phyloP scores from a whole-genome alignment of 2,797 vertebrate genomes.

The Urophycis tenuis region DNA sequence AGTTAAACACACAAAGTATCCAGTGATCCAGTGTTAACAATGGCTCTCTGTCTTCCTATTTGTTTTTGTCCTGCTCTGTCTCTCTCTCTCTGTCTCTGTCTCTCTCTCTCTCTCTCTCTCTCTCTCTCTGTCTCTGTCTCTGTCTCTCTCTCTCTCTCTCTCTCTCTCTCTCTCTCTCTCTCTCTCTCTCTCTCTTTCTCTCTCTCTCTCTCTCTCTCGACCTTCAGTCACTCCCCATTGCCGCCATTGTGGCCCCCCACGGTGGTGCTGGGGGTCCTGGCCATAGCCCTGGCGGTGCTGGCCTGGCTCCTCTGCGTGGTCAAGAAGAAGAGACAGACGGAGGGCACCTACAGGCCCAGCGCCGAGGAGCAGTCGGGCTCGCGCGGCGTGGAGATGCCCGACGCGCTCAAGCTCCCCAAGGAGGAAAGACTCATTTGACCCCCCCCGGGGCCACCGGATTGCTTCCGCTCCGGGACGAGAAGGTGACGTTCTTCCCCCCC shows the following conservation, averaged over 20 bases:
- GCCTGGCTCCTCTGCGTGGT: slow-evolving; percentile 72
- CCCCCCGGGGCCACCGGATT: no score
- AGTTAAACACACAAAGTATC: neutral
- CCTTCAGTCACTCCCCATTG: slow-evolving; percentile 56
- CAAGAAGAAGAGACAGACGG: slow-evolving; percentile 85
- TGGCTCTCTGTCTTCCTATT: neutral
- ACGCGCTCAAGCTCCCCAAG: slow-evolving; percentile 81
- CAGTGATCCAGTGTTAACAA: no score
- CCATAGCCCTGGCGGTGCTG: slow-evolving; percentile 60
- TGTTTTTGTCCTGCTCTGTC: neutral
- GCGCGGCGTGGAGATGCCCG: slow-evolving; percentile 62
- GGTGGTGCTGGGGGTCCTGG: slow-evolving; percentile 66
- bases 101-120: slow-evolving; percentile 4
- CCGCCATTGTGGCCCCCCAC: slow-evolving; percentile 78
- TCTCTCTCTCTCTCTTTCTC: neutral
- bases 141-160: no score
- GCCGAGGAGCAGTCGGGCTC: slow-evolving; percentile 81
- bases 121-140: neutral
- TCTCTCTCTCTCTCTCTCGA: slow-evolving; percentile 8
- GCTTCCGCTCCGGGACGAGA: neutral
- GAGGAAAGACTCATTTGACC: slow-evolving; percentile 87
- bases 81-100: slow-evolving; percentile 5
- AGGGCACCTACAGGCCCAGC: slow-evolving; percentile 86
- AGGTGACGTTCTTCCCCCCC: no score
- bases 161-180: neutral